Conservation (phyloP, 2,797 vertebrate genomes). For the Meriones psammophilus region DNA sequence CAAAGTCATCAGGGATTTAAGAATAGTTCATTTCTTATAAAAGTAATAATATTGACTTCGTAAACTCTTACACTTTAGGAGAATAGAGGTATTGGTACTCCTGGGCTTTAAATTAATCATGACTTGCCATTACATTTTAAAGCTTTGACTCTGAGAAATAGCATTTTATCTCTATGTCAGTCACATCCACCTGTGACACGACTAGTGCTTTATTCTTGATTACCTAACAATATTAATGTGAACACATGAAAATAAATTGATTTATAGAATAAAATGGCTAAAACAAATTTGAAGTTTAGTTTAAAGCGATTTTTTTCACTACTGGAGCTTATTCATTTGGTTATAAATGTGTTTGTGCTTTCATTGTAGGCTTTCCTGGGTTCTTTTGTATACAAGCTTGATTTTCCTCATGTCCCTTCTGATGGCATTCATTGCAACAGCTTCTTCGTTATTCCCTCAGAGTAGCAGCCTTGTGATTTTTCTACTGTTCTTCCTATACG, state of each 20-base stretch:
- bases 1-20: neutral
- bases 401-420: constrained; percentile 96
- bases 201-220: neutral
- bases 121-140: constrained; percentile 42
- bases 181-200: constrained; percentile 30
- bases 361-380: constrained; percentile 96
- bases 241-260: neutral
- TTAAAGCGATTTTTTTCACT: constrained; percentile 24
- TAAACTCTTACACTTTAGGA: constrained; percentile 58
- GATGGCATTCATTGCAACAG: constrained; percentile 96
- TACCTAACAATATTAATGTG: neutral
- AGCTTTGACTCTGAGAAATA: constrained; percentile 1
- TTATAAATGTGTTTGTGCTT: neutral
- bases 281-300: constrained; percentile 13
- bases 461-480: constrained; percentile 96
- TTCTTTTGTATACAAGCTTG: constrained; percentile 94
- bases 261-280: constrained; percentile 16
- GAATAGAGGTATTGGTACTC: neutral
- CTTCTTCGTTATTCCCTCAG: constrained; percentile 95
- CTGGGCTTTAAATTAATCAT: neutral
- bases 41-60: neutral
- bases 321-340: constrained; percentile 24
- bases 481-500: constrained; percentile 96
- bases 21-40: neutral
- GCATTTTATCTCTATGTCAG: constrained; percentile 33